A percentile compares a stretch with the other conserved stretches of the same genome.
Conservation (phyloP, 2,888 invertebrate species). For the Smittia aterrima region DNA sequence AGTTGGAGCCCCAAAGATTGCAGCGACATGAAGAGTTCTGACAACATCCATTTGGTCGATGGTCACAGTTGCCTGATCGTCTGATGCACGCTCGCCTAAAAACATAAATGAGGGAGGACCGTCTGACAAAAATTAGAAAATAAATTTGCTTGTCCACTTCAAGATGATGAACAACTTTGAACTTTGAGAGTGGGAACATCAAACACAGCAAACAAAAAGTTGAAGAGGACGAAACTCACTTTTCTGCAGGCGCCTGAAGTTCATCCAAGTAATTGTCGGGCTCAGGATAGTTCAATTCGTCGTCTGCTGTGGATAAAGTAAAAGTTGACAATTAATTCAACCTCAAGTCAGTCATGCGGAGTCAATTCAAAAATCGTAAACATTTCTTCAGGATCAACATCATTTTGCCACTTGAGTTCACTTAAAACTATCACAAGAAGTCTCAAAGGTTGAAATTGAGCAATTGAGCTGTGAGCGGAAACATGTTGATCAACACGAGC, state of each 20-base stretch:
- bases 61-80: slow-evolving; percentile 80
- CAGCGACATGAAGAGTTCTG: slow-evolving; percentile 82
- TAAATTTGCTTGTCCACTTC: neutral
- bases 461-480: too few species aligned
- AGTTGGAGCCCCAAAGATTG: slow-evolving; percentile 87
- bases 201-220: neutral
- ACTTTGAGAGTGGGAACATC: neutral
- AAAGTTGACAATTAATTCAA: neutral
- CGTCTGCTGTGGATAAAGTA: slow-evolving; percentile 30
- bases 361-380: too few species aligned
- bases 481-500: too few species aligned
- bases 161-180: neutral
- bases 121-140: slow-evolving; percentile 63
- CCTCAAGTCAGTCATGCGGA: too few species aligned
- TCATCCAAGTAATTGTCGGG: slow-evolving; percentile 42
- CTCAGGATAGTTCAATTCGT: slow-evolving; percentile 39
- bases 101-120: slow-evolving; percentile 79
- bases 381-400: too few species aligned
- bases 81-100: slow-evolving; percentile 80
- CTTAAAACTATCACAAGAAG: too few species aligned
- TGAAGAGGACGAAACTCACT: slow-evolving; percentile 38
- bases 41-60: slow-evolving; percentile 81
- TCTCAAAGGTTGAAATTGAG: too few species aligned
- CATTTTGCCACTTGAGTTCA: too few species aligned
- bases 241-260: slow-evolving; percentile 40